Conservation (phyloP, 1,140 invertebrate genomes). For the Maconellicoccus hirsutus region DNA sequence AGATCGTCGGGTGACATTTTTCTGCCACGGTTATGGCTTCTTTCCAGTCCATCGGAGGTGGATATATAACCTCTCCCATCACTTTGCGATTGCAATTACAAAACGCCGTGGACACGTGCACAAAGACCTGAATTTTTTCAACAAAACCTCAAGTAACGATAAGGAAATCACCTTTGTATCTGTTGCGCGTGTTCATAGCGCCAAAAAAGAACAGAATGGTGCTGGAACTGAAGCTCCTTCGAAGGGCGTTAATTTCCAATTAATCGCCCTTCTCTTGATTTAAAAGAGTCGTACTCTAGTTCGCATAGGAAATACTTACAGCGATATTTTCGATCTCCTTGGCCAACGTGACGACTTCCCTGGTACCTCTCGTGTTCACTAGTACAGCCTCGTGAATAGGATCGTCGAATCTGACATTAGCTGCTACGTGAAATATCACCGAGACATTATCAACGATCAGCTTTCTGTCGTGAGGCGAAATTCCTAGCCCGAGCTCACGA, state of each 20-base stretch:
- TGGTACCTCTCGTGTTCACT: constrained; percentile 82
- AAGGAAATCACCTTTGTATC: too few species aligned
- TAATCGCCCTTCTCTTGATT: too few species aligned
- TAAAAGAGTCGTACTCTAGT: too few species aligned
- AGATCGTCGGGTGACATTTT: too few species aligned
- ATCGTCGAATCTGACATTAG: constrained; percentile 91
- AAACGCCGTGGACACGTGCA: constrained; percentile 82
- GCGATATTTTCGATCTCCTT: constrained; percentile 70
- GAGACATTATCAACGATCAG: constrained; percentile 43
- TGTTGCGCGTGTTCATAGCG: too few species aligned
- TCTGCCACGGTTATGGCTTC: too few species aligned
- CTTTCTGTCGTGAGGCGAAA: constrained; percentile 63
- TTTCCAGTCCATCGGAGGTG: too few species aligned
- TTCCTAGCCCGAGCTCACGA: constrained; percentile 71
- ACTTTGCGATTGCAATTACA: constrained; percentile 71
- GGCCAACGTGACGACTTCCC: constrained; percentile 67
- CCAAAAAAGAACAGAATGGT: too few species aligned
- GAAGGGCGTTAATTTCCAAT: too few species aligned
- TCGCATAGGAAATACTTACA: constrained; percentile 40
- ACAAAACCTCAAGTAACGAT: too few species aligned
- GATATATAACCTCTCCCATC: constrained; percentile 62
- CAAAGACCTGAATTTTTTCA: constrained; percentile 61
- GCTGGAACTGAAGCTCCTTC: too few species aligned
- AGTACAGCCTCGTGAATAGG: constrained; percentile 78
- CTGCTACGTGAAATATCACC: constrained; percentile 94